Conservation (phyloP, 1,140 invertebrate species). For the Dendrolimus punctatus region DNA sequence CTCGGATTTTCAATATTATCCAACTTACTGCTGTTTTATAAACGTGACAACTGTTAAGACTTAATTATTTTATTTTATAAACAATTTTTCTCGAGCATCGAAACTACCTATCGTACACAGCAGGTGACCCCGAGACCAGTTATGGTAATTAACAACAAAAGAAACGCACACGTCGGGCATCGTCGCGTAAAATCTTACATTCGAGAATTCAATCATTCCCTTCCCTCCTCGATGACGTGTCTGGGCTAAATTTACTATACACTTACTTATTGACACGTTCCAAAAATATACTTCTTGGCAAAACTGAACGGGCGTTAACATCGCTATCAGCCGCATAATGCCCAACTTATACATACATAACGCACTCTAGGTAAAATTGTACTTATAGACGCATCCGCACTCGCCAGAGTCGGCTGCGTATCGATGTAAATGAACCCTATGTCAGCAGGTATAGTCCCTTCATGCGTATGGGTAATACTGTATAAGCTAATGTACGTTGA, state of each 20-base stretch:
- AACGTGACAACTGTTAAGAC: too few relatives aligned
- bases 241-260: conserved; percentile 51
- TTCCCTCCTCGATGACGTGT: conserved; percentile 39
- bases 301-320: conserved; percentile 64
- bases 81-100: conserved; percentile 1
- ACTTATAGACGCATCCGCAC: conserved; percentile 20
- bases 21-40: too few relatives aligned
- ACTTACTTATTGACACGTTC: conserved; percentile 68
- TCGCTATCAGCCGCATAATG: conserved; percentile 55
- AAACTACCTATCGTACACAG: conserved; percentile 5
- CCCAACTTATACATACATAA: conserved; percentile 36
- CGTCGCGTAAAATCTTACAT: conserved; percentile 14
- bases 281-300: conserved; percentile 67
- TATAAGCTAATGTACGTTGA: too few relatives aligned
- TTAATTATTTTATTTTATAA: not conserved
- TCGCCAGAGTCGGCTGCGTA: conserved; percentile 16
- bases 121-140: conserved; percentile 13
- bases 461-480: too few relatives aligned
- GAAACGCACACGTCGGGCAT: conserved; percentile 8
- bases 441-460: too few relatives aligned
- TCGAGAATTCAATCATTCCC: conserved; percentile 36
- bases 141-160: conserved; percentile 20
- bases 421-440: conserved; percentile 12
- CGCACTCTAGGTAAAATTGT: conserved; percentile 15
- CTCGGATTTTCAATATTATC: too few relatives aligned